Evolutionary conservation across 2,888 invertebrate species (phyloP).

Genomic region (Neria commutata): DNA sequence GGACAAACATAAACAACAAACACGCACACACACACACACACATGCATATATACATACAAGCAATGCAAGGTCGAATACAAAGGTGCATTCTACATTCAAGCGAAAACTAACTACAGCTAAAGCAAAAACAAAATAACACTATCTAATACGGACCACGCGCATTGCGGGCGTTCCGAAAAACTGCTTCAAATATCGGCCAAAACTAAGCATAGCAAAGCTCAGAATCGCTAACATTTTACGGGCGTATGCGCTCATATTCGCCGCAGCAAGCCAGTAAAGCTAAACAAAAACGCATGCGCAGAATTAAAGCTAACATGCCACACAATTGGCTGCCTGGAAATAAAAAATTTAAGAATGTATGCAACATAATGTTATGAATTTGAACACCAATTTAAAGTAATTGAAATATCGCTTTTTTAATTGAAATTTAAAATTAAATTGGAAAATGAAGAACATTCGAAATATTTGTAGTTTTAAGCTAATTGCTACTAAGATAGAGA

Average conservation of each 20-base stretch:
- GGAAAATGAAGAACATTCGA: conserved; percentile 14
- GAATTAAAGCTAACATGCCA: not conserved
- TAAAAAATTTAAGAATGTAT: not conserved
- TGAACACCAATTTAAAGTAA: conserved; percentile 12
- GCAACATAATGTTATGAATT: conserved; percentile 21
- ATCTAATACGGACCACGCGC: no score
- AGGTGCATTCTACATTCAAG: conserved; percentile 30
- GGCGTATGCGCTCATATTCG: conserved; percentile 30
- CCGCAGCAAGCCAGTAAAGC: conserved; percentile 26
- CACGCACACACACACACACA: conserved; percentile 25
- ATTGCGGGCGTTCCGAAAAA: no score
- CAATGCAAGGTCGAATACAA: conserved; percentile 34
- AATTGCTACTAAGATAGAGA: conserved; percentile 2
- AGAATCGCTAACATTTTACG: conserved; percentile 25
- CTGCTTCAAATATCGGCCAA: no score
- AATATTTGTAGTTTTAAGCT: conserved; percentile 6
- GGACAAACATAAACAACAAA: conserved; percentile 34
- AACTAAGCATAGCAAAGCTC: no score
- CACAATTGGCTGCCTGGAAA: not conserved
- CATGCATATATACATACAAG: conserved; percentile 21
- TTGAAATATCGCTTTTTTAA: conserved; percentile 8
- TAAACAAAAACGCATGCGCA: not conserved
- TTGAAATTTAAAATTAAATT: conserved; percentile 12
- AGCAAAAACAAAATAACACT: not conserved
- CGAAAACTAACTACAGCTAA: conserved; percentile 19